A percentile compares a stretch with the other conserved stretches of the same genome.
These are phyloP conservation scores for Ophraella communa DNA, from an alignment of 2,888 invertebrate genomes.

Conservation along the genomic window DNA sequence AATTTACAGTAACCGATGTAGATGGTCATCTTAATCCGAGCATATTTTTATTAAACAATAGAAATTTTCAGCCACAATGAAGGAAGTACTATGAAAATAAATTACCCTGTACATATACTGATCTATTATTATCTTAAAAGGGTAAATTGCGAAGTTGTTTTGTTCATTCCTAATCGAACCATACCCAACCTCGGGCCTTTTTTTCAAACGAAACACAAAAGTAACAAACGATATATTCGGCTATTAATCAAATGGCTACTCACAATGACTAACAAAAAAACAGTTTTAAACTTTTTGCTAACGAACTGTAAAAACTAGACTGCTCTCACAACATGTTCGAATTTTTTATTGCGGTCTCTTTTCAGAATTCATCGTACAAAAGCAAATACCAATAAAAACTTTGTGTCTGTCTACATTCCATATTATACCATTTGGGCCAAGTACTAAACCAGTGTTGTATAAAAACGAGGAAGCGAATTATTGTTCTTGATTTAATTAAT, in stretches of 20 bases:
- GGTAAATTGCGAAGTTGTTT: neutral
- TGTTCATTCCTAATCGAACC: neutral
- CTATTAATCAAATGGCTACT: neutral
- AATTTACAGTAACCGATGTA: no score
- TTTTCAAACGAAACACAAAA: neutral
- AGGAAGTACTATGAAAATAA: no score
- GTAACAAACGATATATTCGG: neutral
- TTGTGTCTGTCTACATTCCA: neutral
- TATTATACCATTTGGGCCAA: neutral
- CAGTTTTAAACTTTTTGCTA: neutral
- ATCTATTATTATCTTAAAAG: no score
- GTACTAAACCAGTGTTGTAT: neutral
- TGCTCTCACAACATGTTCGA: slow-evolving; percentile 2
- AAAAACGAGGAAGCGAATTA: neutral
- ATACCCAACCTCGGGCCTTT: neutral
- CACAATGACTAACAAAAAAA: neutral
- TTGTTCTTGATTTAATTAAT: neutral
- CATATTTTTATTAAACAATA: no score
- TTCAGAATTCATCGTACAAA: slow-evolving; percentile 4
- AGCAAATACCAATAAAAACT: slow-evolving; percentile 2
- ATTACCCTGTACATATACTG: no score
- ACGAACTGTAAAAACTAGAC: slow-evolving; percentile 1
- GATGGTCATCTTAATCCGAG: no score
- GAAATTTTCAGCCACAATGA: no score
- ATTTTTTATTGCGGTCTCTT: slow-evolving; percentile 2